Percentiles rank a stretch among this genome's conserved stretches.
Evolutionary conservation across 2,797 vertebrate species (phyloP).

Genomic region (Paramormyrops hopkinsi): DNA sequence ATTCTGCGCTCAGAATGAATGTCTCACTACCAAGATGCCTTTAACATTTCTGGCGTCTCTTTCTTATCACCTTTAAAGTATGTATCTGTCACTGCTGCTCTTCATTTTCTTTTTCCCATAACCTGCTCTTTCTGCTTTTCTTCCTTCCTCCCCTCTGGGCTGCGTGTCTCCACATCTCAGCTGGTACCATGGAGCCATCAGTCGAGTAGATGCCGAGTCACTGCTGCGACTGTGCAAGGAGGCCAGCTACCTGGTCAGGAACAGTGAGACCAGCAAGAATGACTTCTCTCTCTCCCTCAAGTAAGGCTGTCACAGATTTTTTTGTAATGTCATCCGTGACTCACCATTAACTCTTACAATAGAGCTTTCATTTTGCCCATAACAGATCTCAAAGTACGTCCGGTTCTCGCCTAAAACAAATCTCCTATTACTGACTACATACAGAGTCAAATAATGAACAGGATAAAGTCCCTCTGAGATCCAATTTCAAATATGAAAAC

Average conservation of each 20-base stretch:
- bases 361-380: background rate
- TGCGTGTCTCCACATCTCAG: slow-evolving; percentile 46
- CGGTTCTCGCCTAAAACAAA: background rate
- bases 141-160: background rate
- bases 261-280: slow-evolving; percentile 97
- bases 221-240: slow-evolving; percentile 93
- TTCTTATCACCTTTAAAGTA: background rate
- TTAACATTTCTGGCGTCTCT: background rate
- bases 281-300: slow-evolving; percentile 97
- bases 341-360: background rate
- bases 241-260: slow-evolving; percentile 95
- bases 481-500: slow-evolving; percentile 2
- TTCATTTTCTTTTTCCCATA: background rate
- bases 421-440: background rate
- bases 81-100: background rate
- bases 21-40: background rate
- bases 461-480: background rate
- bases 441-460: background rate
- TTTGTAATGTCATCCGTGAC: background rate
- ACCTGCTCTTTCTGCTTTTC: background rate
- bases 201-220: slow-evolving; percentile 87
- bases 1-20: background rate
- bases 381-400: background rate
- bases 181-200: slow-evolving; percentile 98
- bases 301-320: slow-evolving; percentile 62